Evolutionary conservation across 2,113 vertebrate genomes (phyloP).

Genomic region (Oreochromis niloticus): DNA sequence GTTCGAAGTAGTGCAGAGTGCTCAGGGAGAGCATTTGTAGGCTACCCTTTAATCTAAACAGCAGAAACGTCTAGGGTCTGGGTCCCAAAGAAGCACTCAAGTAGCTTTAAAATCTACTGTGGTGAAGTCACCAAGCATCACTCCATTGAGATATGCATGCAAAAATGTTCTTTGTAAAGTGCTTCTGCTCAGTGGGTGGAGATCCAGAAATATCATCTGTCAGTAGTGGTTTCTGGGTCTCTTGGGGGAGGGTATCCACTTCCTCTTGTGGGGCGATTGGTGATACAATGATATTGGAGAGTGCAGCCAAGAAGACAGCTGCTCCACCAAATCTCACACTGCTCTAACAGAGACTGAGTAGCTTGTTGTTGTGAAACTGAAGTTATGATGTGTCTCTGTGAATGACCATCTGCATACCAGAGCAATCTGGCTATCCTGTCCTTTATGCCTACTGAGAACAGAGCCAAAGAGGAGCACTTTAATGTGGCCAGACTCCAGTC

Average conservation of each 20-base stretch:
- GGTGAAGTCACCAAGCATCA: neutral
- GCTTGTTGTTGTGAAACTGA: neutral
- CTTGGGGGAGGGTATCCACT: conserved; percentile 26
- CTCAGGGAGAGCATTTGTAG: neutral
- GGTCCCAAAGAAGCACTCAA: neutral
- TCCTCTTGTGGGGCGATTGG: conserved; percentile 4
- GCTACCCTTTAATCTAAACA: neutral
- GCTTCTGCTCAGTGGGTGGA: neutral
- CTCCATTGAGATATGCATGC: neutral
- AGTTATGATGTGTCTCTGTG: neutral
- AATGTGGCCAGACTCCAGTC: neutral
- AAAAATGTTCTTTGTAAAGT: neutral
- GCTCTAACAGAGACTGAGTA: neutral
- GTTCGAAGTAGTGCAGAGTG: neutral
- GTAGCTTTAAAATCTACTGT: neutral
- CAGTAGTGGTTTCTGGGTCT: conserved; percentile 26
- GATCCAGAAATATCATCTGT: conserved; percentile 21
- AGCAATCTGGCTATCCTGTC: conserved; percentile 13
- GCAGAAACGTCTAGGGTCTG: neutral
- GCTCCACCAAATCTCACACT: conserved; percentile 21
- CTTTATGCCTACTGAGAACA: neutral
- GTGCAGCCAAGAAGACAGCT: conserved; percentile 29
- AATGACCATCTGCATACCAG: conserved; percentile 29
- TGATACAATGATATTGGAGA: conserved; percentile 39
- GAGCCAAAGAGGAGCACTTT: neutral